phyloP scores from a whole-genome alignment of 35 echinoderm and acorn worm genomes.

The Eucidaris tribuloides region DNA sequence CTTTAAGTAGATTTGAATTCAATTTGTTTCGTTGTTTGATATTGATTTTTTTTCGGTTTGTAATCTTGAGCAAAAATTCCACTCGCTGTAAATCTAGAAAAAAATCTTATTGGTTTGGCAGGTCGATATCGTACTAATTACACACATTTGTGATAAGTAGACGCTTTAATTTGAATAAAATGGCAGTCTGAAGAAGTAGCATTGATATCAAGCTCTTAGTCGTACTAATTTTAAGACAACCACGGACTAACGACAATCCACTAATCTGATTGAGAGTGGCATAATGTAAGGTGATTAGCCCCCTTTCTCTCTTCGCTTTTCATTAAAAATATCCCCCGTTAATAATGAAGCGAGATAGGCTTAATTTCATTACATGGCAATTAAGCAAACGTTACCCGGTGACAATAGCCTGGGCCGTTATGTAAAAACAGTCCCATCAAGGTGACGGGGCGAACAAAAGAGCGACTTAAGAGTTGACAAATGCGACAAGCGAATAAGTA shows the following conservation, averaged over 20 bases:
- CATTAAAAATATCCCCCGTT: not conserved
- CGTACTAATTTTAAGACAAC: not conserved
- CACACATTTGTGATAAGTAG: not conserved
- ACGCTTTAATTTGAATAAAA: too few species aligned
- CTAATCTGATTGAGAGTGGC: not conserved
- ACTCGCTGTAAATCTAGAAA: not conserved
- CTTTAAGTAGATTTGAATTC: too few species aligned
- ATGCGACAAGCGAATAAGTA: too few species aligned
- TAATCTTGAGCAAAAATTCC: not conserved
- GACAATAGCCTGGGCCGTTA: slow-evolving; percentile 9
- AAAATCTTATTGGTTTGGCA: not conserved
- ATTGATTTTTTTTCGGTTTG: not conserved
- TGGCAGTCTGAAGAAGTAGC: not conserved
- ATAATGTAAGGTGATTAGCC: not conserved
- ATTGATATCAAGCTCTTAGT: not conserved
- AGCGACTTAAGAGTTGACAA: too few species aligned
- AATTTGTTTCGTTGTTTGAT: not conserved
- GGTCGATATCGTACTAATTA: not conserved
- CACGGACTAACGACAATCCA: not conserved
- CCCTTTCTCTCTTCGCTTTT: not conserved
- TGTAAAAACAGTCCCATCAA: not conserved
- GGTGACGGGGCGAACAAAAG: not conserved
- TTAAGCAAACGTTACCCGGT: not conserved
- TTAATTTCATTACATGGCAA: slow-evolving; percentile 9
- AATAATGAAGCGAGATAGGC: not conserved